Percentiles rank a stretch among this genome's conserved stretches.
These are phyloP conservation scores for Tapirus terrestris DNA, from an alignment of 2,113 vertebrate species.

Conservation along the genomic window DNA sequence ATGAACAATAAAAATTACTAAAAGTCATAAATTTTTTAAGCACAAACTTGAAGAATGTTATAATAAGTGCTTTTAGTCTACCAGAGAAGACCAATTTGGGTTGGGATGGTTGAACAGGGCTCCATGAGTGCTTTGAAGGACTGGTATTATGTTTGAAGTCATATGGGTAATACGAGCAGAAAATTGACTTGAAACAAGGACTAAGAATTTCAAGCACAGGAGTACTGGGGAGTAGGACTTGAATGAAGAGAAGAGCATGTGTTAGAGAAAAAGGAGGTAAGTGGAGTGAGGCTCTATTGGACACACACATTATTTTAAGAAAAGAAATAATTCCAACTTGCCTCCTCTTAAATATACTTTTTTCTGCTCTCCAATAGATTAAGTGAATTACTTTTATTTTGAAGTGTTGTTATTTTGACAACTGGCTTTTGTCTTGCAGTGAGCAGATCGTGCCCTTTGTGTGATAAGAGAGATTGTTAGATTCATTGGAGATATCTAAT, in stretches of 20 bases:
- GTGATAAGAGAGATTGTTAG: too few relatives aligned
- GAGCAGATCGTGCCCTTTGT: too few relatives aligned
- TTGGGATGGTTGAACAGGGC: neutral
- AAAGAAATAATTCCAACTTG: neutral
- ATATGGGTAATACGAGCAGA: neutral
- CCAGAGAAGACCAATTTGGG: neutral
- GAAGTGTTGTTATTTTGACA: neutral
- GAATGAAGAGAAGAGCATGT: too few relatives aligned
- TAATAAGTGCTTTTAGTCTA: neutral
- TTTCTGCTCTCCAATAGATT: neutral
- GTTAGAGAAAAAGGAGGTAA: neutral
- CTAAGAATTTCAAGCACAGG: neutral
- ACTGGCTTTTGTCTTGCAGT: too few relatives aligned
- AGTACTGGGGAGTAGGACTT: neutral
- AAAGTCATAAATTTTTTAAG: neutral
- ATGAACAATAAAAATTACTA: neutral
- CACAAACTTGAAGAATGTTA: neutral
- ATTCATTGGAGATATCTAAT: too few relatives aligned
- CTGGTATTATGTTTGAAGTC: neutral
- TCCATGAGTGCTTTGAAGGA: neutral
- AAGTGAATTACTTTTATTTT: neutral
- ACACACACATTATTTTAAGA: neutral
- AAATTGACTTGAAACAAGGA: neutral
- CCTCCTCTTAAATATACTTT: neutral
- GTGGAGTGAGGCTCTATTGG: neutral